phyloP scores from a whole-genome alignment of 1,140 invertebrate genomes.

The Ceratoteleas bidentatus region DNA sequence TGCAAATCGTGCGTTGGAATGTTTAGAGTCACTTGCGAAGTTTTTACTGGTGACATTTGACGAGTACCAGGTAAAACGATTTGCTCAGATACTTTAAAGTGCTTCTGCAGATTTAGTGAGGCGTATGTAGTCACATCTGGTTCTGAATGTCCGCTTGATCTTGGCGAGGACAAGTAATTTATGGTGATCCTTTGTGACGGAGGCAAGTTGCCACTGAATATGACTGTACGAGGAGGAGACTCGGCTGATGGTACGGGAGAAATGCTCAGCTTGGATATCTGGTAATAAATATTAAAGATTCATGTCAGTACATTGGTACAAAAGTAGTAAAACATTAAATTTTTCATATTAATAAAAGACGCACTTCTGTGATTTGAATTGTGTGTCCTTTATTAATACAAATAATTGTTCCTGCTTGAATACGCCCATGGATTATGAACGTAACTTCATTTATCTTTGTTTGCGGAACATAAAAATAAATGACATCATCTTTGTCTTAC shows the following conservation, averaged over 20 bases:
- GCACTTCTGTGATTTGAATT: too few species aligned
- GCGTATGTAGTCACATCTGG: slow-evolving; percentile 73
- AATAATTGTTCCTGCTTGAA: too few species aligned
- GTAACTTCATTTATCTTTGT: too few species aligned
- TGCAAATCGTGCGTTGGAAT: slow-evolving; percentile 77
- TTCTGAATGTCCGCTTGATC: slow-evolving; percentile 64
- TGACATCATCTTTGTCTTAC: too few species aligned
- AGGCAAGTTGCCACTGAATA: slow-evolving; percentile 61
- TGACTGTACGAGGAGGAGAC: slow-evolving; percentile 28
- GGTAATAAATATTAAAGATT: too few species aligned
- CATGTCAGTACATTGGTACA: too few species aligned
- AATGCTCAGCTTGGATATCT: slow-evolving; percentile 77
- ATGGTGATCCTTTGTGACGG: slow-evolving; percentile 67
- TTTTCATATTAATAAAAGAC: too few species aligned
- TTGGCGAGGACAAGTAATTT: slow-evolving; percentile 72
- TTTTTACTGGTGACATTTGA: slow-evolving; percentile 74
- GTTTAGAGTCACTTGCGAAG: slow-evolving; percentile 77
- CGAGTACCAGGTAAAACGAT: slow-evolving; percentile 74
- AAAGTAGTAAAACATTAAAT: too few species aligned
- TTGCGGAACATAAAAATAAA: too few species aligned
- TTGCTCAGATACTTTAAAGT: slow-evolving; percentile 69
- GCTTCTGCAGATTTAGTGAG: slow-evolving; percentile 69
- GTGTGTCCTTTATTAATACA: too few species aligned
- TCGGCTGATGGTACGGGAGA: slow-evolving; percentile 74
- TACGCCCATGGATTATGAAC: too few species aligned